Percentiles rank a stretch among this genome's conserved stretches.
Conservation (phyloP, 2,888 invertebrate species). For the Cosmopolites sordidus region DNA sequence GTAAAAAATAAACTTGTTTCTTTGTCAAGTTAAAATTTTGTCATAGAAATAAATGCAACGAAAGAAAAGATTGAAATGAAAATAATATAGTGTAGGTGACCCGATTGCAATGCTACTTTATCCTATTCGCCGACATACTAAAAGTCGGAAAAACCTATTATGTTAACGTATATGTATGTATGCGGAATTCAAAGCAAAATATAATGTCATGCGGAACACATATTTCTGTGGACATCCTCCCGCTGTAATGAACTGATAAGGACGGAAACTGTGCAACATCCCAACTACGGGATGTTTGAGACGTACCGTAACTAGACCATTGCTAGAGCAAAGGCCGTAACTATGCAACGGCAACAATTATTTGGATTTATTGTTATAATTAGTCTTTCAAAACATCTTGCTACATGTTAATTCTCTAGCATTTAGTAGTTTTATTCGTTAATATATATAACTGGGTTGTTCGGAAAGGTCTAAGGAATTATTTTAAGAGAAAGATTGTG, state of each 20-base stretch:
- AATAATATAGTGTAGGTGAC: too few species aligned
- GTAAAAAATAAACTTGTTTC: too few species aligned
- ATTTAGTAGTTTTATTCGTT: too few species aligned
- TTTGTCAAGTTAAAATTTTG: too few species aligned
- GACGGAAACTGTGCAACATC: slow-evolving; percentile 22
- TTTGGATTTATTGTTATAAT: slow-evolving; percentile 19
- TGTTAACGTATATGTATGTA: slow-evolving; percentile 10
- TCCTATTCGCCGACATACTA: slow-evolving; percentile 7
- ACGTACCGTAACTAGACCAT: slow-evolving; percentile 15
- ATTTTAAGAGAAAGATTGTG: too few species aligned
- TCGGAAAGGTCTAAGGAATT: too few species aligned
- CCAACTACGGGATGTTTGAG: slow-evolving; percentile 16
- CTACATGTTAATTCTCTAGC: too few species aligned
- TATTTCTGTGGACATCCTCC: slow-evolving; percentile 22
- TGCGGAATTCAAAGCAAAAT: slow-evolving; percentile 18
- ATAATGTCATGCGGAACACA: slow-evolving; percentile 23
- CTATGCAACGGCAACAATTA: slow-evolving; percentile 15
- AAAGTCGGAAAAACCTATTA: slow-evolving; percentile 18
- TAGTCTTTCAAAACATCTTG: neutral
- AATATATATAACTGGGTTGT: too few species aligned
- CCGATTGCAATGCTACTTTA: neutral
- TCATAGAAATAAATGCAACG: too few species aligned
- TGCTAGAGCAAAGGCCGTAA: slow-evolving; percentile 12
- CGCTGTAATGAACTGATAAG: slow-evolving; percentile 23
- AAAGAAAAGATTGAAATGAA: too few species aligned